These are phyloP conservation scores for Callipepla californica DNA, from an alignment of 2,113 vertebrate species.

Conservation along the genomic window DNA sequence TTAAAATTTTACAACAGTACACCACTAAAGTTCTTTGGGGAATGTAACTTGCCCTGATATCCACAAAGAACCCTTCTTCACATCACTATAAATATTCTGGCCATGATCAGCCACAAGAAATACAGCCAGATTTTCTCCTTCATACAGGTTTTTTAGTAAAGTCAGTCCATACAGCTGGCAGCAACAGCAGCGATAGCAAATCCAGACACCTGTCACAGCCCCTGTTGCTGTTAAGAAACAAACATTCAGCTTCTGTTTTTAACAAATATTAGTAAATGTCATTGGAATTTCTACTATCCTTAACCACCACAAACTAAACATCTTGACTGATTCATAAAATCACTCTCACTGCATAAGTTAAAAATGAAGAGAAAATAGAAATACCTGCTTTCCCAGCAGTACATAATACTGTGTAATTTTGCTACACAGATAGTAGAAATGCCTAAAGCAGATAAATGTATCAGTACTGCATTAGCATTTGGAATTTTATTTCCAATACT, in stretches of 20 bases:
- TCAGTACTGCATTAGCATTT: not conserved
- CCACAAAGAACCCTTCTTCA: not conserved
- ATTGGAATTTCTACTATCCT: not conserved
- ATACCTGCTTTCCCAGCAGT: not conserved
- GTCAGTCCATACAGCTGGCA: not conserved
- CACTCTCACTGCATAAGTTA: not conserved
- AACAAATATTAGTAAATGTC: not conserved
- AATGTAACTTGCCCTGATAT: not conserved
- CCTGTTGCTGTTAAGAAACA: not conserved
- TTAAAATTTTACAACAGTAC: not conserved
- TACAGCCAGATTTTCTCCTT: not conserved
- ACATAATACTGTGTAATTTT: not conserved
- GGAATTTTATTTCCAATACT: not conserved
- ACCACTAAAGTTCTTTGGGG: not conserved
- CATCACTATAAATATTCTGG: fast-evolving
- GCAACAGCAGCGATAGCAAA: not conserved
- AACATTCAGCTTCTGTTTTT: not conserved
- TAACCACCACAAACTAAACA: not conserved
- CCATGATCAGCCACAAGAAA: not conserved
- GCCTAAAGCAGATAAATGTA: not conserved
- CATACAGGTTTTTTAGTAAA: not conserved
- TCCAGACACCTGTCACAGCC: fast-evolving
- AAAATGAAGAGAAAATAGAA: not conserved
- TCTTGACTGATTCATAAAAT: not conserved
- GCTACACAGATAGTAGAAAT: not conserved